Base-by-base conservation (phyloP, 2,113 vertebrate genomes). In the Nasalis larvatus region DNA sequence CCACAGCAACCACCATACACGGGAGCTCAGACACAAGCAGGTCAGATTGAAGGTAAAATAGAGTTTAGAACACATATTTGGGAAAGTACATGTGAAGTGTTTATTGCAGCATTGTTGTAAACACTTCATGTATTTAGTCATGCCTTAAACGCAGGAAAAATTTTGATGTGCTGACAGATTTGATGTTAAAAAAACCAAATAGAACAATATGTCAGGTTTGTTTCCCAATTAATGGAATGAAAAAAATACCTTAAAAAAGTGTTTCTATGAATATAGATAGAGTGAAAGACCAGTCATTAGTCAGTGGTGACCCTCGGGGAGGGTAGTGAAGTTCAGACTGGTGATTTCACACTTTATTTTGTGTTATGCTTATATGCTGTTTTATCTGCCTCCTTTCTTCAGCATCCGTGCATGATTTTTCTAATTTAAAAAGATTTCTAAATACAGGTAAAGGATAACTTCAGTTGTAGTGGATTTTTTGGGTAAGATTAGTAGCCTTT, bases 11-110 rank as follows among this genome's bases (percentile, higher is more conserved):
- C 99, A 1, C 98, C 99, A 0, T 99, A 99, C 95, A 95, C 99
- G 6, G 99, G 98, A 96, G 98, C 99, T 2, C 99, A 99, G 98
- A 98, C 98, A 86, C 99, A 99, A 98, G 98, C 99, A 58, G 99
- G 99, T 92, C 98, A 99, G 98, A 99, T 99, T 98, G 99, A 99
- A 99, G 99, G 99, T 99, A 96, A 99, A 98, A 92, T 86, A 97
- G 92, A 89, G 71, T 49, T 88, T 86, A 87, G 84, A 68, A 73
- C 52, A 90, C 76, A 10, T 85, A 37, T 81, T 25, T 21, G 45
- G 85, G 21, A 89, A 86, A 82, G 40, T 45, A 25, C 21, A 32
- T 37, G 47, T 68, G 60, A 73, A 58, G 25, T 54, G 40, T 68
- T 92, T 37, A 54, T 63, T 74, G 82, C 23, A 40, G 68, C 25